Base-by-base conservation (phyloP, 2,888 invertebrate species). In the Euzophera pinguis region DNA sequence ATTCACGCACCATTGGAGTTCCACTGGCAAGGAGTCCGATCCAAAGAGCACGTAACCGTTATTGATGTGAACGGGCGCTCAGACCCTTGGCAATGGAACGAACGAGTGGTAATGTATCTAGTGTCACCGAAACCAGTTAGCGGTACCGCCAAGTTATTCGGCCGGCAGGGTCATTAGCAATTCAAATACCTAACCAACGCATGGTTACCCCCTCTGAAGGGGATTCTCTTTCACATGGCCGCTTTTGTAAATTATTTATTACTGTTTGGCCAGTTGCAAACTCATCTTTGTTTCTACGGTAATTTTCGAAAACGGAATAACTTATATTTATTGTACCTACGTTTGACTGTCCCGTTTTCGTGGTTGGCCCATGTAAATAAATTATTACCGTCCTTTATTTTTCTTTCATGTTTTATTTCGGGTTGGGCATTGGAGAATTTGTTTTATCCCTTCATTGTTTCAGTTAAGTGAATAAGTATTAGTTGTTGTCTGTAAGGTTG, bases 231-330 rank as follows among this genome's bases (percentile, higher is more conserved):
- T 79, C 83, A 83, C 84, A 83, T 83, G 82, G 79, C 78, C 76
- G 84, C 84, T 71, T 84, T 83, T 82, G 81, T 84, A 83, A 84
- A 83, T 86, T 85, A 85, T 84, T 85, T 85, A 85, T 85, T 82
- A 78, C 79, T 81, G 78, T 85, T 85, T 78, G 77, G 76, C 76
- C 78, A 75, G 79, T 78, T 78, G 72, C 75, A 72, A 77, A 77
- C 73, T 73, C 67, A 71, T 70, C 78, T 78, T 83, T 81, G 83
- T 84, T 81, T 81, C 71, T 67, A 65, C 71, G 68, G 67, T 74
- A 72, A 73, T 72, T 69, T 67, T 70, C 62, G 59, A 62, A 73
- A 74, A 79, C 78, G 70, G 65, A 72, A 75, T 72, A 71, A 72
- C 63, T 70, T 65, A 65, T 66, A 67, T 67, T 70, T 65, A 49